Base-by-base conservation (phyloP, 2,797 vertebrate genomes). In the Hydrolagus colliei region DNA sequence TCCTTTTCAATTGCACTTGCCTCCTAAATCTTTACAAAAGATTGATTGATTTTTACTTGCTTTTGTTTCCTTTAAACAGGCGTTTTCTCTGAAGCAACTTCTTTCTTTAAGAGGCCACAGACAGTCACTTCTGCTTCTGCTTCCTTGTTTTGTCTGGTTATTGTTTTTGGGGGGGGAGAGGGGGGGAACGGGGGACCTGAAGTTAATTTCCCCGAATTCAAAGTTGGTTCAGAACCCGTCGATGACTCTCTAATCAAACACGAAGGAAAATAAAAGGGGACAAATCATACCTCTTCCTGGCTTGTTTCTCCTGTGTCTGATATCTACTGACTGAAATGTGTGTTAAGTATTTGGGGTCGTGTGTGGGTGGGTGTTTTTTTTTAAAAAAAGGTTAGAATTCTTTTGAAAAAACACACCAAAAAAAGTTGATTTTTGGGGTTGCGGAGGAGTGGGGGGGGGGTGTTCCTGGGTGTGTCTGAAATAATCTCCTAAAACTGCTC, bases 1-100 rank as follows among this genome's bases (percentile, higher is more conserved):
- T 80, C 22, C 67, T 80, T 27, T 79, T 67, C 79, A 79, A 86
- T 86, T 86, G 86, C 77, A 86, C 86, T 62, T 82, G 78, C 86
- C 86, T 86, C 86, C 13, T 82, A 68, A 68, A 82, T 82, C 79
- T 82, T 82, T 82, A 68, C 79, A 68, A 82, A 82, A 82, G 79
- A 82, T 82, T 82, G 20, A 27, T 27, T 27, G 27, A 27, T 27
- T 27, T 27, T 27, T 27, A 27, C 27, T 27, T 27, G 27, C 68
- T 67, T 32, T 82, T 68, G 16, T 78, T 59, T 79, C 63, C 41
- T 68, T 82, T 41, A 82, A 82, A 82, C 79, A 82, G 78, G 78
- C 22, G 27, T 27, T 27, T 27, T 27, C 27, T 27, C 27, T 27
- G 27, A 65, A 18, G 65, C 18, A 82, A 68, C 79, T 22, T 82